Conservation (phyloP, 2,888 invertebrate genomes). For the Stenotaenia linearis region DNA sequence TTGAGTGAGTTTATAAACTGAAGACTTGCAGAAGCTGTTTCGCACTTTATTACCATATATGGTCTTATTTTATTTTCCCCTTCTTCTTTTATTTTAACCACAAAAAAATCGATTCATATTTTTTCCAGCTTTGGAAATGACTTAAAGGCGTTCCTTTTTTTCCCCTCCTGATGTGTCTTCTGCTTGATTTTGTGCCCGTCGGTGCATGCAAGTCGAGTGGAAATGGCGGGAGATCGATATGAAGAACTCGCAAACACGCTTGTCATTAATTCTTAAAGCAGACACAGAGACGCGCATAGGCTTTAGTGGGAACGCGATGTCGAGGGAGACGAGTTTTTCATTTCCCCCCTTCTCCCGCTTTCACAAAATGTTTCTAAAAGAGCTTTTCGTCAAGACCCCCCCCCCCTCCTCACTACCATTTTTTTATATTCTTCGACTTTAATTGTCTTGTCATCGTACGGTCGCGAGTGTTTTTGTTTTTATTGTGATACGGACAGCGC, state of each 20-base stretch:
- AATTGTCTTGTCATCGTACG: slow-evolving; percentile 9
- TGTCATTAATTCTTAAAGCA: slow-evolving; percentile 24
- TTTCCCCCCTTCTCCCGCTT: neutral
- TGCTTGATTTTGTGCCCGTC: slow-evolving; percentile 21
- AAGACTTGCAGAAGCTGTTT: neutral
- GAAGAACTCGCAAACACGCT: slow-evolving; percentile 24
- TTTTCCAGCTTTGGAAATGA: slow-evolving; percentile 3
- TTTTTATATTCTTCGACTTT: neutral
- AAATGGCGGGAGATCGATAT: slow-evolving; percentile 23
- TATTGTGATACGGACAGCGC: no score
- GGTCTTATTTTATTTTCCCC: neutral
- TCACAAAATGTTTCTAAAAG: neutral
- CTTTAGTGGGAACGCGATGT: neutral
- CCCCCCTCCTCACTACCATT: neutral
- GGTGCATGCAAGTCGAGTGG: slow-evolving; percentile 26
- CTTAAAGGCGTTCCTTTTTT: slow-evolving; percentile 20
- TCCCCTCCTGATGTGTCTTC: neutral
- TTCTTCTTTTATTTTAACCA: slow-evolving; percentile 7
- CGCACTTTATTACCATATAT: slow-evolving; percentile 17
- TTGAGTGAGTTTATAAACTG: neutral
- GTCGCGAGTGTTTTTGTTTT: slow-evolving; percentile 6
- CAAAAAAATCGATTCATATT: slow-evolving; percentile 14
- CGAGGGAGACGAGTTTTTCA: slow-evolving; percentile 1
- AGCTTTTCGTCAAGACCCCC: neutral
- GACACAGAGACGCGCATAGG: neutral